Evolutionary conservation across 2,888 invertebrate species (phyloP).

Genomic region (Drosophila multiciliata): DNA sequence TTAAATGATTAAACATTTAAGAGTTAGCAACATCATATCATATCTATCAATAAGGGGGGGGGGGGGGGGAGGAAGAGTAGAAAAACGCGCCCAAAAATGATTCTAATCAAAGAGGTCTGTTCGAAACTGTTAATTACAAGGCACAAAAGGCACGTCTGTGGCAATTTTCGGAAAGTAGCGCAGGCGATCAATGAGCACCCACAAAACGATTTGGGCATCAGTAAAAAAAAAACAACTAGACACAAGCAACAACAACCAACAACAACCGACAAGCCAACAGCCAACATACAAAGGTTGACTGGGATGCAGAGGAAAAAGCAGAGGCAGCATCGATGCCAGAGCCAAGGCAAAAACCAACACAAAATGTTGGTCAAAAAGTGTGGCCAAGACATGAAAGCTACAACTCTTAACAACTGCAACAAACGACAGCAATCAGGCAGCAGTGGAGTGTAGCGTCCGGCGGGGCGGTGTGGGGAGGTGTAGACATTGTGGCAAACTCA

Average conservation of each 20-base stretch:
- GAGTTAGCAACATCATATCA: slow-evolving; percentile 34
- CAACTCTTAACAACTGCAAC: slow-evolving; percentile 81
- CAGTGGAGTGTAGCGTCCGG: slow-evolving; percentile 5
- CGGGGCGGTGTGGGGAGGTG: not conserved
- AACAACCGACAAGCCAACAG: slow-evolving; percentile 25
- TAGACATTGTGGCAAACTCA: not conserved
- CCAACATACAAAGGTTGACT: slow-evolving; percentile 42
- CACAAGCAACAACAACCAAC: slow-evolving; percentile 15
- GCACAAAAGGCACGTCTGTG: slow-evolving; percentile 71
- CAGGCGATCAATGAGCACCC: slow-evolving; percentile 76
- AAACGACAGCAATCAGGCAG: slow-evolving; percentile 77
- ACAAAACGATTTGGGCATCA: slow-evolving; percentile 68
- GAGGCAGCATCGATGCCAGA: slow-evolving; percentile 8
- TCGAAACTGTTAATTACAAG: slow-evolving; percentile 77
- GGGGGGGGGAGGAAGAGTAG: slow-evolving; percentile 2
- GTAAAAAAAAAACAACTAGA: slow-evolving; percentile 21
- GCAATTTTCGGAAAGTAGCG: slow-evolving; percentile 78
- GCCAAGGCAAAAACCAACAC: slow-evolving; percentile 38
- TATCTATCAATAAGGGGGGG: slow-evolving; percentile 9
- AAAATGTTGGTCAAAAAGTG: slow-evolving; percentile 81
- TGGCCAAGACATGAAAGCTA: slow-evolving; percentile 82
- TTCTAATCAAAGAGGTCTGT: slow-evolving; percentile 73
- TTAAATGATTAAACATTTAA: slow-evolving; percentile 41
- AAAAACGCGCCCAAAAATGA: slow-evolving; percentile 77
- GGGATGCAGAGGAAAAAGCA: slow-evolving; percentile 7